Evolutionary conservation across 2,888 invertebrate genomes (phyloP).

Genomic region (Alviniconcha strummeri): DNA sequence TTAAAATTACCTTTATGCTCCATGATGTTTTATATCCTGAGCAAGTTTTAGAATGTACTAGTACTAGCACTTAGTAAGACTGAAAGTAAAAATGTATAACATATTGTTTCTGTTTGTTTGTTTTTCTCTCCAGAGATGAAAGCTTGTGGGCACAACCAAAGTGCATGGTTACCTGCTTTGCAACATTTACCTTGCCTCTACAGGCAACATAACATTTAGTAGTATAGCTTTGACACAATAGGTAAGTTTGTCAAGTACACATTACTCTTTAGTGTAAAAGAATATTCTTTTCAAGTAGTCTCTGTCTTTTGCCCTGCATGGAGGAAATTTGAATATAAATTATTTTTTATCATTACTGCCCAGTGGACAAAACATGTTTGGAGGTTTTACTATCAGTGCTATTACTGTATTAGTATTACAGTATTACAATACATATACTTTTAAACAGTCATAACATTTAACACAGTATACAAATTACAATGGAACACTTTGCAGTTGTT

Average conservation of each 20-base stretch:
- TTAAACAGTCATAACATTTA: too few relatives aligned
- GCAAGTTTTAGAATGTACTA: too few relatives aligned
- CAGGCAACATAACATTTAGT: conserved; percentile 1
- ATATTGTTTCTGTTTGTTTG: not conserved
- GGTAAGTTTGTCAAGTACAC: not conserved
- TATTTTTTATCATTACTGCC: not conserved
- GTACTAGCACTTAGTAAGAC: too few relatives aligned
- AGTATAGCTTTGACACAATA: conserved; percentile 3
- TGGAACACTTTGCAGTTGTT: too few relatives aligned
- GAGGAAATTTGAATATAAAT: not conserved
- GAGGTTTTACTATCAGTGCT: conserved; percentile 6
- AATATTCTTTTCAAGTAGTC: too few relatives aligned
- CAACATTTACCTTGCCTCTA: not conserved
- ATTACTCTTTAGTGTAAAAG: not conserved
- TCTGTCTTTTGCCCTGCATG: too few relatives aligned
- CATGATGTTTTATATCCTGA: too few relatives aligned
- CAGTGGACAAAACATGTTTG: too few relatives aligned
- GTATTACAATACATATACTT: too few relatives aligned
- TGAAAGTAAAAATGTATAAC: too few relatives aligned
- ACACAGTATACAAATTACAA: too few relatives aligned
- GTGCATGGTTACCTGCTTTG: not conserved
- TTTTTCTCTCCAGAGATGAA: conserved; percentile 2
- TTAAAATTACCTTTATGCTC: too few relatives aligned
- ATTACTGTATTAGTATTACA: not conserved
- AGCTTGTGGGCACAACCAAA: not conserved